Evolutionary conservation across 2,113 vertebrate species (phyloP), one percentile per base, ranked within the genome.

Genomic region (Forbesichthys agassizii): DNA sequence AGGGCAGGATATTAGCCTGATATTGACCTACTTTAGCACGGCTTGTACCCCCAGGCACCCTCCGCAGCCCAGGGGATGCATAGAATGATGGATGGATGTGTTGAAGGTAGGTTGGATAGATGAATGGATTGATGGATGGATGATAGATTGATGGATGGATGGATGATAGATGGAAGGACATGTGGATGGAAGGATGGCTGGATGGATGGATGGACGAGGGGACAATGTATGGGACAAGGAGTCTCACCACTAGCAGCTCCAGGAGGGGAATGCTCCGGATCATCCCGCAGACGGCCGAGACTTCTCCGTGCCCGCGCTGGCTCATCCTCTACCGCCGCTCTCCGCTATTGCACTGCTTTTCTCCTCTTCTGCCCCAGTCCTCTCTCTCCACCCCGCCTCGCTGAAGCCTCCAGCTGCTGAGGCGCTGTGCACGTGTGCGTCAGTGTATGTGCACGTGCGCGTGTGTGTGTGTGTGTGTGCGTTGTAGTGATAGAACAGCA

Each of bases 191-290:
- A 3, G 27, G 27, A 27, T 27, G 27, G 27, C 1, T 27, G 1
- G 27, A 27, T 27, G 27, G 27, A 27, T 27, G 27, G 27, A 27
- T 27, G 27, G 27, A 27, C 27, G 27, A 27, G 27, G 27, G 27
- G 10, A 27, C 10, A 11, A 66, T 6, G 52, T 14, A 54, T n/a
- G 49, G 13, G 13, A 16, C 3, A 11, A 20, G 48, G 11, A 33
- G 27, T 88, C 93, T 93, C 90, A 95, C 93, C 92, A 90, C 73
- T 63, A 92, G 67, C 27, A 91, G 48, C 56, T 84, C 91, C 71
- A 92, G 82, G 65, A 89, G 84, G 5, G 84, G 77, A 42, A 80
- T 53, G 52, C 62, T 80, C 12, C 1, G 48, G 18, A 81, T 75
- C 79, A 71, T 69, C 67, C 66, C 80, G 64, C 66, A 46, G 36